Percentiles rank a stretch among this genome's conserved stretches.
Conservation (phyloP, 2,888 invertebrate genomes). For the Agonopterix heracliana region DNA sequence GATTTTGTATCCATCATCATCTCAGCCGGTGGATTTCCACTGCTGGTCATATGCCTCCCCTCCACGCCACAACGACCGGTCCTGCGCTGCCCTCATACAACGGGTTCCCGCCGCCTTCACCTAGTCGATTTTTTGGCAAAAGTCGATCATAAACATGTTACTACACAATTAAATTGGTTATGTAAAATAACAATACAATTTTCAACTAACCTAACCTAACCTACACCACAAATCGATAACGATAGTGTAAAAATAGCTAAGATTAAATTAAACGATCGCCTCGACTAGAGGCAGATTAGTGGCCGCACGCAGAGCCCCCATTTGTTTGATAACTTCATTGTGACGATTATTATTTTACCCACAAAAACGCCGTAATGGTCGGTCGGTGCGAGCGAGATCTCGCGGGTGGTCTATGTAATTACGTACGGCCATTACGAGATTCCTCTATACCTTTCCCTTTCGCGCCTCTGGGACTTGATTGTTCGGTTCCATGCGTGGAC, state of each 20-base stretch:
- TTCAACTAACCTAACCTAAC: too few species aligned
- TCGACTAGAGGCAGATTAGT: constrained; percentile 5
- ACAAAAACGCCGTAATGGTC: constrained; percentile 53
- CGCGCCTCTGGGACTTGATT: background rate
- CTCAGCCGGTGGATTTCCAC: too few species aligned
- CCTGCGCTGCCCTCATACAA: too few species aligned
- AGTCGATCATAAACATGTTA: too few species aligned
- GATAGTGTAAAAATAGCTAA: constrained; percentile 14
- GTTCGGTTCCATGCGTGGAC: background rate
- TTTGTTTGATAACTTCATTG: constrained; percentile 61
- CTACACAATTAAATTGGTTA: too few species aligned
- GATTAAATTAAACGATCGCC: constrained; percentile 24
- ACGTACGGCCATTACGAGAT: constrained; percentile 37
- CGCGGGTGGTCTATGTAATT: constrained; percentile 66
- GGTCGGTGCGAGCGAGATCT: constrained; percentile 34
- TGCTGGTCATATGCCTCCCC: too few species aligned
- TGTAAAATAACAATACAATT: too few species aligned
- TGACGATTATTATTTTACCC: constrained; percentile 49
- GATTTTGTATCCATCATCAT: too few species aligned
- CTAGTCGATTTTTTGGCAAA: too few species aligned
- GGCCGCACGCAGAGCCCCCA: constrained; percentile 5
- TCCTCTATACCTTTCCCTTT: constrained; percentile 10
- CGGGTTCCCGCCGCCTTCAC: too few species aligned
- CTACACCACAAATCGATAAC: constrained; percentile 1
- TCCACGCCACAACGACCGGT: too few species aligned